These are phyloP conservation scores for Gerris buenoi DNA, from an alignment of 1,140 invertebrate genomes.

Conservation along the genomic window DNA sequence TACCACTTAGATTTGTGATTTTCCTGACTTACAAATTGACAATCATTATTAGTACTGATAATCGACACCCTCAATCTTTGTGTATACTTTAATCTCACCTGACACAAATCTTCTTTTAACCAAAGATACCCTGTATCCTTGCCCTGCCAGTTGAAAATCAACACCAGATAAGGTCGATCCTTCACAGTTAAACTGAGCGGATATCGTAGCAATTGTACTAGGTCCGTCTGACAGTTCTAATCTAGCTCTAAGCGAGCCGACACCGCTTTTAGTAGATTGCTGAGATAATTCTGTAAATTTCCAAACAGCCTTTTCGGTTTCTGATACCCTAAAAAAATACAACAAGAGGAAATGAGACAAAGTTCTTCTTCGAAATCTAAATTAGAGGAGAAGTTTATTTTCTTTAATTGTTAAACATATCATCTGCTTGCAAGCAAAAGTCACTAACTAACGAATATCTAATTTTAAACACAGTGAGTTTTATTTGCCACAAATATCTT, in stretches of 20 bases:
- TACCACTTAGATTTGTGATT: too few species aligned
- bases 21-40: too few species aligned
- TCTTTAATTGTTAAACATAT: constrained; percentile 5
- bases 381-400: background rate
- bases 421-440: background rate
- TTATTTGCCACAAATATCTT: too few species aligned
- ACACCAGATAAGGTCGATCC: constrained; percentile 84
- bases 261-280: constrained; percentile 69
- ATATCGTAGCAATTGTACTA: constrained; percentile 63
- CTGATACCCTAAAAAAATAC: constrained; percentile 42
- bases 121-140: constrained; percentile 81
- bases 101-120: constrained; percentile 88
- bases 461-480: too few species aligned
- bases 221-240: constrained; percentile 72
- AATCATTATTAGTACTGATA: too few species aligned
- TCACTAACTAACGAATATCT: background rate
- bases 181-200: constrained; percentile 86
- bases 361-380: background rate
- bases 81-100: too few species aligned
- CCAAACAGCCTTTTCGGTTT: constrained; percentile 73
- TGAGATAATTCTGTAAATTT: constrained; percentile 82
- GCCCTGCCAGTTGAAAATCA: constrained; percentile 76
- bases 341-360: constrained; percentile 3
- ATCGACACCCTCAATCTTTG: too few species aligned
- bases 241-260: constrained; percentile 76